A percentile compares a stretch with the other conserved stretches of the same genome.
phyloP scores from a whole-genome alignment of 2,888 invertebrate species.

The Epinotia bilunana region DNA sequence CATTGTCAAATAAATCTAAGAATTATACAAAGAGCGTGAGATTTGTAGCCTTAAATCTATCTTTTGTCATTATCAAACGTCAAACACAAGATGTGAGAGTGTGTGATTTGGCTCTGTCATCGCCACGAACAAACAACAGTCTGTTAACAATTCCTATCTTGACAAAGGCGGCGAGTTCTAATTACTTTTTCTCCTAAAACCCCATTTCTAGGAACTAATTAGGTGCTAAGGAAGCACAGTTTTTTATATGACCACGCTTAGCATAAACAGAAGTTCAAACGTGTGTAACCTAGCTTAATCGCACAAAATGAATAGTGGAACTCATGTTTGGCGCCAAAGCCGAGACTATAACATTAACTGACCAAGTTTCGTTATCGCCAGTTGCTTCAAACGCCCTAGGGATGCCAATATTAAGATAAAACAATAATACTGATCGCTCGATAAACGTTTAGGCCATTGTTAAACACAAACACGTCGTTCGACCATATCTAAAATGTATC shows the following conservation, averaged over 20 bases:
- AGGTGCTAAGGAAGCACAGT: background rate
- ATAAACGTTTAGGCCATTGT: constrained; percentile 49
- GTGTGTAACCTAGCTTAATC: constrained; percentile 18
- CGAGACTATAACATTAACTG: constrained; percentile 65
- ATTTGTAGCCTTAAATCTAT: background rate
- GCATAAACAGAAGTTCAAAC: background rate
- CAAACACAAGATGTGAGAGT: constrained; percentile 7
- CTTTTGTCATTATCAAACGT: constrained; percentile 12
- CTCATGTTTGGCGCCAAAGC: constrained; percentile 60
- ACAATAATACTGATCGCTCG: constrained; percentile 49
- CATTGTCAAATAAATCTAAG: background rate
- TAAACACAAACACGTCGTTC: constrained; percentile 36
- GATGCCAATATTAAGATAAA: constrained; percentile 55
- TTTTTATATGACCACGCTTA: background rate
- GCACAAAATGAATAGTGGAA: constrained; percentile 34
- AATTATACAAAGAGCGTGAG: background rate
- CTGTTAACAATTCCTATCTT: constrained; percentile 13
- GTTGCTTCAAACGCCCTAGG: constrained; percentile 52
- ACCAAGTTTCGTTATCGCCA: constrained; percentile 54
- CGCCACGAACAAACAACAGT: background rate
- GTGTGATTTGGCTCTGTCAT: background rate
- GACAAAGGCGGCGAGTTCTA: constrained; percentile 2
- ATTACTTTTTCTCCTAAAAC: background rate
- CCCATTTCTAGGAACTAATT: background rate
- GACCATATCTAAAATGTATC: constrained; percentile 48